These are phyloP conservation scores for Rhingia rostrata DNA, from an alignment of 2,888 invertebrate species.

Conservation along the genomic window DNA sequence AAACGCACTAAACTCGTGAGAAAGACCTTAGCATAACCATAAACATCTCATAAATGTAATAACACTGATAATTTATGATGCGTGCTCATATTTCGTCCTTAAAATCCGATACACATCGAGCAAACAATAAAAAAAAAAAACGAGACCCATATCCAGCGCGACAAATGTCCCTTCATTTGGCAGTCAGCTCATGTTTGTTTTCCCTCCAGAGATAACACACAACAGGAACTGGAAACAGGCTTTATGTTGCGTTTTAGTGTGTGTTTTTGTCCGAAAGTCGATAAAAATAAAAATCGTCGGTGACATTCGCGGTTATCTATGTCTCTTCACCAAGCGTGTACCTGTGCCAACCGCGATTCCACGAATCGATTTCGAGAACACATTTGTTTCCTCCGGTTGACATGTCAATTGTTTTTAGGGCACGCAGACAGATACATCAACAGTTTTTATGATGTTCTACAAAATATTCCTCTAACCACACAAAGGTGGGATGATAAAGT, in stretches of 20 bases:
- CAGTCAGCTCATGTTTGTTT: conserved; percentile 66
- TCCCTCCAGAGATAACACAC: conserved; percentile 33
- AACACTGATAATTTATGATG: conserved; percentile 57
- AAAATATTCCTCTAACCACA: conserved; percentile 33
- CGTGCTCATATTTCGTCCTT: conserved; percentile 65
- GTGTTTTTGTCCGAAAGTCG: neutral
- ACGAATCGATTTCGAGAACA: neutral
- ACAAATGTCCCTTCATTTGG: conserved; percentile 51
- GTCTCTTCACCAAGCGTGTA: conserved; percentile 4
- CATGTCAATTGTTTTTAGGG: conserved; percentile 3
- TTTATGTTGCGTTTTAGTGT: neutral
- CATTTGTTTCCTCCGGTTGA: neutral
- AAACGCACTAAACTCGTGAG: conserved; percentile 14
- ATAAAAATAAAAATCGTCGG: conserved; percentile 10
- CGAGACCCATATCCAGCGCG: conserved; percentile 34
- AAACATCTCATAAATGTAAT: conserved; percentile 49
- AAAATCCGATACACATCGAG: conserved; percentile 28
- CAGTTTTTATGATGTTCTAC: conserved; percentile 20
- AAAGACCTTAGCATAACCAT: conserved; percentile 29
- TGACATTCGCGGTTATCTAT: conserved; percentile 5
- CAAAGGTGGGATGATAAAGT: conserved; percentile 8
- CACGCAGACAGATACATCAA: neutral
- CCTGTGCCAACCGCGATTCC: neutral
- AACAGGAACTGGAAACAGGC: conserved; percentile 8
- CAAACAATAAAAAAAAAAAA: conserved; percentile 37